A percentile compares a stretch with the other conserved stretches of the same genome.
Conservation (phyloP, 2,113 vertebrate species). For the Crotalus viridis region DNA sequence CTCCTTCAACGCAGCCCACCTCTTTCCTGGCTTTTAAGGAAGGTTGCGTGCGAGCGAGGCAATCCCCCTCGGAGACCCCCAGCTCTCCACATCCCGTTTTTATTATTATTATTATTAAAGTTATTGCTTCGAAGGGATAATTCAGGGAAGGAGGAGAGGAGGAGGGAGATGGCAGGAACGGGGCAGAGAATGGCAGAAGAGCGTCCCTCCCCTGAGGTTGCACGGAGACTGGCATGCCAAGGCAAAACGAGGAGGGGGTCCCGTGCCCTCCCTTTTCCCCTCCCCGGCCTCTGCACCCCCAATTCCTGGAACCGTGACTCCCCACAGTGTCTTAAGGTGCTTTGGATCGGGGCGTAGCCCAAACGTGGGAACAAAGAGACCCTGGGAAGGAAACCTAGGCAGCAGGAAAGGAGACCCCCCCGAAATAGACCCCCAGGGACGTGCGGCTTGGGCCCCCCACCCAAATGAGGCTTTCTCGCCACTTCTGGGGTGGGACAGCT, state of each 20-base stretch:
- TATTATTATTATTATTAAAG: too few species aligned
- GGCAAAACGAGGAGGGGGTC: not conserved
- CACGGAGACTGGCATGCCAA: not conserved
- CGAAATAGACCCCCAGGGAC: not conserved
- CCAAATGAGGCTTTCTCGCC: not conserved
- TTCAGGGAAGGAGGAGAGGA: not conserved
- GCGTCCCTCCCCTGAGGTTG: not conserved
- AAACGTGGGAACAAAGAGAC: not conserved
- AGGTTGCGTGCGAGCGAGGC: not conserved
- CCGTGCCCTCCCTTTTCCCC: not conserved
- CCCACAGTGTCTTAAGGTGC: slow-evolving; percentile 18
- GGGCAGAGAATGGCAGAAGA: not conserved
- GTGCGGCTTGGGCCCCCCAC: not conserved
- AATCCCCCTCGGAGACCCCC: not conserved
- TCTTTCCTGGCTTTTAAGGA: not conserved
- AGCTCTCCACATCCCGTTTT: not conserved
- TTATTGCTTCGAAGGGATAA: slow-evolving; percentile 36
- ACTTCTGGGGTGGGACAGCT: not conserved
- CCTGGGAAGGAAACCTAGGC: too few species aligned
- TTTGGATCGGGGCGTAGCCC: slow-evolving; percentile 2
- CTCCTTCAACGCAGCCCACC: slow-evolving; percentile 12
- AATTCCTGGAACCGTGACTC: not conserved
- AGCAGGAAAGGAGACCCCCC: too few species aligned
- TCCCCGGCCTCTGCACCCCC: not conserved
- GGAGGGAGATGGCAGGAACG: too few species aligned